Evolutionary conservation across 1,140 invertebrate species (phyloP).

Genomic region (Onthophagus taurus): DNA sequence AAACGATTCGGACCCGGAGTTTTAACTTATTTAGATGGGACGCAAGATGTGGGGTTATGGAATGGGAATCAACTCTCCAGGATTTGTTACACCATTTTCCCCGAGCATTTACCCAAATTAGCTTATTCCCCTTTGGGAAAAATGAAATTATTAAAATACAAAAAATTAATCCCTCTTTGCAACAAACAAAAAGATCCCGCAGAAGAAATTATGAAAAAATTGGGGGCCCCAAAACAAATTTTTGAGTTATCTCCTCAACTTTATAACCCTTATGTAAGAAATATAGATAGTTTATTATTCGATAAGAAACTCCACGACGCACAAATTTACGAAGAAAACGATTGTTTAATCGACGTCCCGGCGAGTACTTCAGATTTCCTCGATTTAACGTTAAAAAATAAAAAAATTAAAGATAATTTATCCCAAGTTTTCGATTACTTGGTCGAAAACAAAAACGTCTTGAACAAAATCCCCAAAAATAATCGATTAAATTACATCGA

Average conservation of each 20-base stretch:
- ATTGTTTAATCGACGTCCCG: constrained; percentile 22
- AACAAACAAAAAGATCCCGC: constrained; percentile 11
- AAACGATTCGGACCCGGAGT: constrained; percentile 43
- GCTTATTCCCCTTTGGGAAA: constrained; percentile 17
- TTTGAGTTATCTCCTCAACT: constrained; percentile 15
- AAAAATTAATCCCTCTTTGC: constrained; percentile 21
- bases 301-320: constrained; percentile 22
- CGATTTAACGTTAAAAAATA: neutral
- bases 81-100: constrained; percentile 22
- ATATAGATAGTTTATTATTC: constrained; percentile 28
- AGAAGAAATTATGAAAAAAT: constrained; percentile 15
- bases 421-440: neutral
- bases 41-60: constrained; percentile 44
- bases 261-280: constrained; percentile 23
- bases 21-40: constrained; percentile 34
- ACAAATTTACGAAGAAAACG: constrained; percentile 16
- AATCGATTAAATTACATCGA: neutral
- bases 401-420: neutral
- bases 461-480: neutral
- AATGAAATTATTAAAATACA: constrained; percentile 22
- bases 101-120: constrained; percentile 19
- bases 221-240: constrained; percentile 15
- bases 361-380: neutral
- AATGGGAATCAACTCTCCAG: constrained; percentile 35
- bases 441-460: constrained; percentile 3